Percentiles rank a stretch among this genome's conserved stretches.
phyloP scores from a whole-genome alignment of 2,888 invertebrate species.

The Heteromyza rotundicornis region DNA sequence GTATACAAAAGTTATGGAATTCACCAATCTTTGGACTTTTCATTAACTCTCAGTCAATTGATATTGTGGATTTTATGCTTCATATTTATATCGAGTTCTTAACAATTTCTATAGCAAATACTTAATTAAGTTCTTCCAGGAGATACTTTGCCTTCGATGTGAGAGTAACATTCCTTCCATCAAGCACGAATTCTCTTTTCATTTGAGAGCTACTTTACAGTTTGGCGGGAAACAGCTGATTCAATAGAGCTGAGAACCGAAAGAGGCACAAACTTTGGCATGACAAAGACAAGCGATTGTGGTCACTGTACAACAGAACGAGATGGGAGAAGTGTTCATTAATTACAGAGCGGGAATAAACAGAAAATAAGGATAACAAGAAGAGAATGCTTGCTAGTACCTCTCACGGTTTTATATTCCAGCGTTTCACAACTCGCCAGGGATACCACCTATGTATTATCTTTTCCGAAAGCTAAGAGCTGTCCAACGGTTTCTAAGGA shows the following conservation, averaged over 20 bases:
- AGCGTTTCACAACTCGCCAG: conserved; percentile 31
- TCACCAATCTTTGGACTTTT: too few relatives aligned
- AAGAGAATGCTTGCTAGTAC: conserved; percentile 37
- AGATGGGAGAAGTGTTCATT: conserved; percentile 23
- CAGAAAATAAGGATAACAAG: conserved; percentile 38
- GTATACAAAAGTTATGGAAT: too few relatives aligned
- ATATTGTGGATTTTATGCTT: too few relatives aligned
- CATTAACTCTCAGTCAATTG: too few relatives aligned
- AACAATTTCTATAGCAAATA: not conserved
- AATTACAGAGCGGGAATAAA: conserved; percentile 34
- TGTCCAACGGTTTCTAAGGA: too few relatives aligned
- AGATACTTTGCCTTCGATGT: not conserved
- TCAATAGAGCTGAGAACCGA: conserved; percentile 12
- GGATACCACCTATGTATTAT: too few relatives aligned
- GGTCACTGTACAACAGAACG: conserved; percentile 13
- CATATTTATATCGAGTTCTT: too few relatives aligned
- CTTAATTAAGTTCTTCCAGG: not conserved
- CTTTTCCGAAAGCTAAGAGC: too few relatives aligned
- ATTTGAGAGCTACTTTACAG: not conserved
- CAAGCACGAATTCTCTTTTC: not conserved
- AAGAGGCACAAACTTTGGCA: conserved; percentile 20
- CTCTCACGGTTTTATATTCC: conserved; percentile 22
- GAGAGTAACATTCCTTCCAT: not conserved
- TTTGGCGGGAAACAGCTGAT: conserved; percentile 50
- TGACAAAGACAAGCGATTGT: conserved; percentile 28